Conservation (phyloP, 1,140 invertebrate genomes). For the Drosophila quadrilineata region DNA sequence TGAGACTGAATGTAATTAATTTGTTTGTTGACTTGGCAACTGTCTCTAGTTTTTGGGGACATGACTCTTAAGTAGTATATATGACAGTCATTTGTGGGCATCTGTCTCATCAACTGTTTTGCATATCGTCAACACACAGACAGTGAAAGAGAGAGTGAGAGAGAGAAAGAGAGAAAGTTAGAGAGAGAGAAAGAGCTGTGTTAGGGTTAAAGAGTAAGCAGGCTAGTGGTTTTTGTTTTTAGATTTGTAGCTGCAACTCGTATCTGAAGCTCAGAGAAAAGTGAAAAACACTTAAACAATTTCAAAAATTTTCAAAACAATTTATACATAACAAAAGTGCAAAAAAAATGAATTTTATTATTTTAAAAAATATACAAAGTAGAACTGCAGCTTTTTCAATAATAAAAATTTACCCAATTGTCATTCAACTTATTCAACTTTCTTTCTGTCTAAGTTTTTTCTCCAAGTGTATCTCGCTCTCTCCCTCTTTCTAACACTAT, state of each 20-base stretch:
- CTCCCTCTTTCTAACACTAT: neutral
- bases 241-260: neutral
- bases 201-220: no score
- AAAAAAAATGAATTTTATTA: no score
- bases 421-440: no score
- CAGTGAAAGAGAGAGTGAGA: constrained; percentile 11
- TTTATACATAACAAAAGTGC: neutral
- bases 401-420: no score
- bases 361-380: neutral
- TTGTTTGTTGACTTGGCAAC: constrained; percentile 79
- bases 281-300: no score
- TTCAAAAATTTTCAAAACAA: neutral
- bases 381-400: neutral
- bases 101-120: constrained; percentile 68
- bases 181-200: constrained; percentile 3
- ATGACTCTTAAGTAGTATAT: constrained; percentile 37
- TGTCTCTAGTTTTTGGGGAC: constrained; percentile 19
- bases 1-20: constrained; percentile 76
- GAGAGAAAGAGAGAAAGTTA: constrained; percentile 9
- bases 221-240: no score
- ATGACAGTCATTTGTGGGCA: constrained; percentile 46
- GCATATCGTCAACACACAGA: constrained; percentile 48
- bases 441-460: neutral
- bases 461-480: neutral
- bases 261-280: neutral